These are phyloP conservation scores for Trichonephila clavata DNA, from an alignment of 1,140 invertebrate genomes.

Conservation along the genomic window DNA sequence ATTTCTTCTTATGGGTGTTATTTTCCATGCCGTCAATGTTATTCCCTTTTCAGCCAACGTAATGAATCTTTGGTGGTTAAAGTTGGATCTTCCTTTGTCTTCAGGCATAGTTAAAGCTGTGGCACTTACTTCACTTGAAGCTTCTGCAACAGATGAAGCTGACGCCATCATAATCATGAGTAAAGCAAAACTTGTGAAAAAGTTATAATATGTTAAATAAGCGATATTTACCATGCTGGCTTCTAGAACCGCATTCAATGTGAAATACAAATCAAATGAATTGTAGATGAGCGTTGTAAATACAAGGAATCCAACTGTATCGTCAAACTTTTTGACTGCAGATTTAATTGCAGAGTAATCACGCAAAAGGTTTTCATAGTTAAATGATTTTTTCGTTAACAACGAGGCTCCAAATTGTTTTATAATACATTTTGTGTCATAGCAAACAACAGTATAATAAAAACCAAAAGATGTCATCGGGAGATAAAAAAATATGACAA, in stretches of 20 bases:
- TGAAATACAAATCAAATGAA: background rate
- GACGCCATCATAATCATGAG: background rate
- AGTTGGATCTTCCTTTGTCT: background rate
- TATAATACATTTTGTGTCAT: background rate
- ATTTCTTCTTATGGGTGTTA: background rate
- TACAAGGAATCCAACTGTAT: background rate
- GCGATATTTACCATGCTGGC: background rate
- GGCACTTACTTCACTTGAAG: background rate
- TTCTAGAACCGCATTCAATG: background rate
- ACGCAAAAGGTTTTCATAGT: background rate
- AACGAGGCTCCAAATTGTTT: background rate
- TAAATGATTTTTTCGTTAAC: too few species aligned
- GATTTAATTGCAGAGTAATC: background rate
- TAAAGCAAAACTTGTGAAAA: background rate
- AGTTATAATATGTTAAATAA: background rate
- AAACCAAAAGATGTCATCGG: background rate
- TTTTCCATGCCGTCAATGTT: background rate
- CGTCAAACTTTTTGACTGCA: background rate
- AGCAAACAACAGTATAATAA: background rate
- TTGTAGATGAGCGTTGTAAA: background rate
- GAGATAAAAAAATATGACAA: background rate
- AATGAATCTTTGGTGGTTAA: background rate
- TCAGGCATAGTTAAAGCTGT: background rate
- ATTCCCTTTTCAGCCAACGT: background rate
- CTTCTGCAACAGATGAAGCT: background rate